Percentiles rank a stretch among this genome's conserved stretches.
Conservation (phyloP, 1,140 invertebrate genomes). For the Lordiphosa collinella region DNA sequence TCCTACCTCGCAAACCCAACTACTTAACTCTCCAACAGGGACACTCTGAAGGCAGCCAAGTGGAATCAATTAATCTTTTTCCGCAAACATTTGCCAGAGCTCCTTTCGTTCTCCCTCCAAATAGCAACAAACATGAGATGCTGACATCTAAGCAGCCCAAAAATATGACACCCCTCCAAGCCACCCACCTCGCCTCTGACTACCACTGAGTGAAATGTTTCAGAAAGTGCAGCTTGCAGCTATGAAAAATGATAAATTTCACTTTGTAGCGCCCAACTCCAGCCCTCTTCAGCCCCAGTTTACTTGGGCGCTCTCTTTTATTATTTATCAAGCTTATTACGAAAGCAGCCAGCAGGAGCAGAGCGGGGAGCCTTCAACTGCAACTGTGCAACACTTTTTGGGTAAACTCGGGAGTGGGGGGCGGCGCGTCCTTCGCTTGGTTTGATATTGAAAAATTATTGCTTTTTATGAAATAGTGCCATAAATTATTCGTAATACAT, state of each 20-base stretch:
- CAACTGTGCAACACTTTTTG: conserved; percentile 55
- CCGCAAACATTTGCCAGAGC: conserved; percentile 68
- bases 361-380: conserved; percentile 47
- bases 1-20: conserved; percentile 1
- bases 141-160: conserved; percentile 62
- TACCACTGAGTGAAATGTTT: conserved; percentile 70
- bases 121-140: conserved; percentile 42
- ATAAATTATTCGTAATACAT: conserved; percentile 78
- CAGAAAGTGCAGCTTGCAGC: conserved; percentile 75
- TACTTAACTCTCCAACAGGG: conserved; percentile 28
- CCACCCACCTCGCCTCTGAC: conserved; percentile 16
- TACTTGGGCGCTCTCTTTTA: conserved; percentile 49
- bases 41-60: conserved; percentile 69
- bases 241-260: conserved; percentile 77
- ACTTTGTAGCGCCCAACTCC: conserved; percentile 40
- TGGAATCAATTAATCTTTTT: conserved; percentile 76
- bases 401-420: background rate
- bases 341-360: conserved; percentile 45
- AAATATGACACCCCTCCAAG: conserved; percentile 46
- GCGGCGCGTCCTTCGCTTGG: conserved; percentile 56
- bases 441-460: conserved; percentile 78
- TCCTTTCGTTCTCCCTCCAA: conserved; percentile 6
- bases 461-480: conserved; percentile 76
- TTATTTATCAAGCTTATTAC: conserved; percentile 78
- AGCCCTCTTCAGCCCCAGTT: conserved; percentile 4